Percentiles rank a stretch among this genome's conserved stretches.
Evolutionary conservation across 2,797 vertebrate genomes (phyloP).

Genomic region (Adelosebastes latens): DNA sequence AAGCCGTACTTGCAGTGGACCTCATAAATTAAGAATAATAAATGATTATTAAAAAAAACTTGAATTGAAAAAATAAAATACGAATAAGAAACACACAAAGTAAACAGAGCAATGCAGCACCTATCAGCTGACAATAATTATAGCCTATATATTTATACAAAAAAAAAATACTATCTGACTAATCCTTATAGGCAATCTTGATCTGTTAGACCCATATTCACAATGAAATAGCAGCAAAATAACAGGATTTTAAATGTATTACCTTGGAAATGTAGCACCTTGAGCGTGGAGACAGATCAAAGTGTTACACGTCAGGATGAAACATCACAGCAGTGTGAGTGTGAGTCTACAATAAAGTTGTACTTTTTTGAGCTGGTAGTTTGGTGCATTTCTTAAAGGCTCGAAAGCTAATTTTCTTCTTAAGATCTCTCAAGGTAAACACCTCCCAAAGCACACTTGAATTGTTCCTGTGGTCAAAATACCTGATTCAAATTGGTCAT

Average conservation of each 20-base stretch:
- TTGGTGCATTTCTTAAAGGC: neutral
- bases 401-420: neutral
- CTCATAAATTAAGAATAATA: neutral
- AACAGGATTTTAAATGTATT: neutral
- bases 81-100: neutral
- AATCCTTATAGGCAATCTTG: neutral
- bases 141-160: too few species aligned
- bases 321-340: neutral
- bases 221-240: neutral
- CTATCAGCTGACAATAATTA: too few species aligned
- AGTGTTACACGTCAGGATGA: neutral
- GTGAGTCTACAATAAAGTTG: neutral
- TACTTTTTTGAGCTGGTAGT: neutral
- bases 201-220: neutral
- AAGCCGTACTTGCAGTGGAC: neutral
- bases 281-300: neutral
- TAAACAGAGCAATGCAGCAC: neutral
- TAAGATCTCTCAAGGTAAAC: neutral
- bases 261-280: neutral
- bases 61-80: neutral
- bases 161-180: neutral
- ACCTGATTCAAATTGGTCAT: neutral
- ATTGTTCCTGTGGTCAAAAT: neutral
- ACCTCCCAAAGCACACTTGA: neutral
- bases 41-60: neutral